Conservation (phyloP, 2,888 invertebrate species). For the Euspilapteryx auroguttella region DNA sequence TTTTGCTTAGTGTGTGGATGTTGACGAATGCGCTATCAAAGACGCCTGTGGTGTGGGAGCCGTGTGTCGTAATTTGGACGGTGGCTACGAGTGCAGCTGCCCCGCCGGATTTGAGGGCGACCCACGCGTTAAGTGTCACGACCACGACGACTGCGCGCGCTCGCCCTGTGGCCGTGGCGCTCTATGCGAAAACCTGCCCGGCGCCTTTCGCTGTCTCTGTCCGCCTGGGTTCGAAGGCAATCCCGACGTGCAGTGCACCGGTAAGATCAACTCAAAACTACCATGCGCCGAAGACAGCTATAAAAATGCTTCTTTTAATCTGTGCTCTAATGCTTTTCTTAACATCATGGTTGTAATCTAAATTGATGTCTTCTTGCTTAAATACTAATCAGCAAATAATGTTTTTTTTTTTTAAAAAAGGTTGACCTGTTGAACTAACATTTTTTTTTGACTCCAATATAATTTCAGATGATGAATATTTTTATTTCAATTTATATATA, state of each 20-base stretch:
- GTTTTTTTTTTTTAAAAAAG: no score
- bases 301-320: constrained; percentile 20
- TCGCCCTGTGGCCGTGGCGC: constrained; percentile 80
- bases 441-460: no score
- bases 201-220: constrained; percentile 79
- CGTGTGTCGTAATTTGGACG: constrained; percentile 76
- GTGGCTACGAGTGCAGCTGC: constrained; percentile 83
- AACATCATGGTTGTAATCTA: no score
- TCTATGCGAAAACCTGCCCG: constrained; percentile 76
- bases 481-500: no score
- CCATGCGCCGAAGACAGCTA: constrained; percentile 19
- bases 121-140: constrained; percentile 72
- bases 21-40: constrained; percentile 78
- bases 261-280: constrained; percentile 60
- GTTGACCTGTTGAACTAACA: no score
- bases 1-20: constrained; percentile 71
- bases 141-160: constrained; percentile 75
- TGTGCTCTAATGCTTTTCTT: constrained; percentile 44
- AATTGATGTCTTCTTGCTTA: no score
- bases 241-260: constrained; percentile 73
- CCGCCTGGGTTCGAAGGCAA: constrained; percentile 83
- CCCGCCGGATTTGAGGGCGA: constrained; percentile 81
- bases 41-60: constrained; percentile 79
- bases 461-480: no score
- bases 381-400: no score